Percentiles rank a stretch among this genome's conserved stretches.
phyloP scores from a whole-genome alignment of 2,888 invertebrate species.

The Plagiodera versicolora region DNA sequence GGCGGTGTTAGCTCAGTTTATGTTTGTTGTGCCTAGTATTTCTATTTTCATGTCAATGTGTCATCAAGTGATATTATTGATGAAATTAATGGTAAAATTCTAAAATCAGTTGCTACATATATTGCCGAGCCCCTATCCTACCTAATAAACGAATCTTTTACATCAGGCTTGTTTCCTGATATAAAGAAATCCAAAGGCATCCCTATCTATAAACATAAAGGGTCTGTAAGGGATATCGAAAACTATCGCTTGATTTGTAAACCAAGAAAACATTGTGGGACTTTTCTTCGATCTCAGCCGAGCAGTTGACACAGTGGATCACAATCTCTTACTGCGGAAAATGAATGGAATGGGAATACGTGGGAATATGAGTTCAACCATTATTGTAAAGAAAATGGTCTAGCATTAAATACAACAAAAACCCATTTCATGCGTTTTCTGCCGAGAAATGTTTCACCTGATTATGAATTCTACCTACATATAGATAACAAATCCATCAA shows the following conservation, averaged over 20 bases:
- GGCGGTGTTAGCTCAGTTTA: no score
- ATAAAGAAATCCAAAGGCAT: neutral
- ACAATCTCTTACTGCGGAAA: no score
- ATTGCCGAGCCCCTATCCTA: neutral
- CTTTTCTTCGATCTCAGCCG: no score
- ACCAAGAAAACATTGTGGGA: no score
- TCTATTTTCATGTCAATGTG: no score
- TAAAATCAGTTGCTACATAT: neutral
- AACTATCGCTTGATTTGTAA: no score
- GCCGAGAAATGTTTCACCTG: neutral
- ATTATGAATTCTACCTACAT: neutral
- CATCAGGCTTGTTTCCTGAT: neutral
- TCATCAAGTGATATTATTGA: no score
- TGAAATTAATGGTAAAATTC: no score
- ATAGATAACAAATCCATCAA: no score
- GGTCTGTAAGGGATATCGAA: neutral
- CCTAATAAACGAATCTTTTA: neutral
- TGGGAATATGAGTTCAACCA: neutral
- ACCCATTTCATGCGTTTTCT: neutral
- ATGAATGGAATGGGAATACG: no score
- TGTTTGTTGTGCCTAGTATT: no score
- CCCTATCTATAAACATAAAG: constrained; percentile 1
- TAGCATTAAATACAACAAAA: neutral
- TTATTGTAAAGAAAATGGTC: neutral
- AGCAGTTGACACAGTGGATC: no score